A percentile compares a stretch with the other conserved stretches of the same genome.
phyloP scores from a whole-genome alignment of 1,140 invertebrate genomes.

The Pachypeltis micranthus region DNA sequence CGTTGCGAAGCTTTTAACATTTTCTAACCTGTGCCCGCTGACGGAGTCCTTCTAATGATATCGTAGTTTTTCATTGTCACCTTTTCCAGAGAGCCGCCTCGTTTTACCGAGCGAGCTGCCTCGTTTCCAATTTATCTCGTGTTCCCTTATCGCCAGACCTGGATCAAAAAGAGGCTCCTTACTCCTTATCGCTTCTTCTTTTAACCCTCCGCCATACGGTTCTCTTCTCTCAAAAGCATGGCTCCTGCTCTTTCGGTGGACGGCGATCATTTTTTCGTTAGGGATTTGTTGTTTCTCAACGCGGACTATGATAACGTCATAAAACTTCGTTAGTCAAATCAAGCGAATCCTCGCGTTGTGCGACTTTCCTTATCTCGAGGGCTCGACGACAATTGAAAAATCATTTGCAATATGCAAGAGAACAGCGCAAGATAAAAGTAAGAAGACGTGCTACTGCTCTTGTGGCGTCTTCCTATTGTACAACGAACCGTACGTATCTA shows the following conservation, averaged over 20 bases:
- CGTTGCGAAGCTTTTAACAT: too few species aligned
- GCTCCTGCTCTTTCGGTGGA: background rate
- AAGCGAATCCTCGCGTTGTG: too few species aligned
- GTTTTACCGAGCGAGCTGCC: background rate
- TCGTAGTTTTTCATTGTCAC: conserved; percentile 6
- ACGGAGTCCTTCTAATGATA: background rate
- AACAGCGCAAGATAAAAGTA: too few species aligned
- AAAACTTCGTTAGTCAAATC: too few species aligned
- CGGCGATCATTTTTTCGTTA: conserved; percentile 1
- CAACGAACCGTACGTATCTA: too few species aligned
- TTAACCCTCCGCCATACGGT: conserved; percentile 5
- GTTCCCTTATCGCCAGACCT: background rate
- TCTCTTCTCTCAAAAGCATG: background rate
- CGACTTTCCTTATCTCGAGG: too few species aligned
- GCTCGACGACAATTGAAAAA: too few species aligned
- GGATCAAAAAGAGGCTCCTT: background rate
- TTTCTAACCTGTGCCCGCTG: too few species aligned
- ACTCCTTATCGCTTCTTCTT: conserved; percentile 2
- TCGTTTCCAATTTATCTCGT: conserved; percentile 7
- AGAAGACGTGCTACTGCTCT: too few species aligned
- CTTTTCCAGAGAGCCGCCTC: background rate
- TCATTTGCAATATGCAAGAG: too few species aligned
- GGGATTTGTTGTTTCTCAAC: background rate
- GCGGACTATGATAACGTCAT: too few species aligned
- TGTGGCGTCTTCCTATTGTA: too few species aligned